Base-by-base conservation (phyloP, 2,113 vertebrate species). In the Caretta caretta region DNA sequence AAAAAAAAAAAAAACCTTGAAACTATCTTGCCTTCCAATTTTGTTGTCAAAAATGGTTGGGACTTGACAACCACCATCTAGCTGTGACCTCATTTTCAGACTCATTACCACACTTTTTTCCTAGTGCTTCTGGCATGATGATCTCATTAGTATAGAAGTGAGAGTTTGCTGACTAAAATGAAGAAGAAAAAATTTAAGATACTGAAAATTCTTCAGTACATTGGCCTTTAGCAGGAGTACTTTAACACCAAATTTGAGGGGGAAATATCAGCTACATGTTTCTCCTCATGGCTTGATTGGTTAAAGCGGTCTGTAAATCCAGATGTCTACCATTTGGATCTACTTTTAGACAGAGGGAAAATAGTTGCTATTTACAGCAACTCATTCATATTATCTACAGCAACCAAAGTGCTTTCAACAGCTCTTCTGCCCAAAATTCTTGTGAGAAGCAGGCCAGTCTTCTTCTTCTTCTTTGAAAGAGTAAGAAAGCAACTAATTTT, bases 371-470 rank as follows among this genome's bases (percentile, higher is more conserved):
- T 82, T 69, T 48, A 53, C 46, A 62, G 10, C 72, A 95, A 92
- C 49, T 22, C 10, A 8, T 38, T 59, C 9, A 53, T 72, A 38
- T 2, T 75, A 93, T 72, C 51, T 51, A 53, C 59, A 90, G 80
- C 48, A 85, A 79, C 17, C 2, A 19, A 1, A 1, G 4, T n/a
- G 51, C 0, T 1, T 0, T 0, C 75, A 14, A 54, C 27, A 54
- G n/a, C 2, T 54, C 90, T n/a, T 48, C 76, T 82, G 17, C 80
- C 69, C 54, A 17, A 82, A 85, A 57, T 5, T 4, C 69, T 3
- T 46, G 27, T 82, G 20, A 56, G 80, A 59, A 78, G 13, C 27
- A 46, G 78, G 25, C 31, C 51, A 89, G 49, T 78, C 29, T 78
- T 78, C 24, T 62, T 90, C 24, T 62, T 90, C 42, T 48, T 82